phyloP scores from a whole-genome alignment of 2,888 invertebrate genomes.

The Pilophorus perplexus region DNA sequence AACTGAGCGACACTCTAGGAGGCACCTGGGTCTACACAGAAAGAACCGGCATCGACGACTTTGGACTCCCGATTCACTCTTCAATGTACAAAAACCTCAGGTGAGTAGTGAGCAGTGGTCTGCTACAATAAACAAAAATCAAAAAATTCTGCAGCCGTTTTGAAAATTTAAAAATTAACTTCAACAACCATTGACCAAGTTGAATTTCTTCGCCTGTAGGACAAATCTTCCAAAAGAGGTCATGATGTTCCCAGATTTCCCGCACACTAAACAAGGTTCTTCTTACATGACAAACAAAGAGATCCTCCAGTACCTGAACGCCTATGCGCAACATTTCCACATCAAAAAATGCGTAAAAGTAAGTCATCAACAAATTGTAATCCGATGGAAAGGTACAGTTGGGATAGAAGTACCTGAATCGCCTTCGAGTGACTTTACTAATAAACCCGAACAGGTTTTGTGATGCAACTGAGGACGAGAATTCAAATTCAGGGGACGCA shows the following conservation, averaged over 20 bases:
- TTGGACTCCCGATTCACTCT: constrained; percentile 79
- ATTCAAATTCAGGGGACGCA: too few species aligned
- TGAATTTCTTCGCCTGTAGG: too few species aligned
- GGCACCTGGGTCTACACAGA: constrained; percentile 91
- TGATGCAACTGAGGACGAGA: too few species aligned
- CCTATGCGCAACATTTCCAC: constrained; percentile 65
- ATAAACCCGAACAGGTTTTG: too few species aligned
- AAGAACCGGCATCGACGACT: constrained; percentile 68
- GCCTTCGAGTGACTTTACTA: too few species aligned
- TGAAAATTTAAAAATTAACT: too few species aligned
- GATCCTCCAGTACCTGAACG: constrained; percentile 66
- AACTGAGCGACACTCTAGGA: constrained; percentile 72
- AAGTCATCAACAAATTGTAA: too few species aligned
- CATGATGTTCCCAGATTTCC: constrained; percentile 87
- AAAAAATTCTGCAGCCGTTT: too few species aligned
- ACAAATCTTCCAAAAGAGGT: constrained; percentile 91
- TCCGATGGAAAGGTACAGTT: too few species aligned
- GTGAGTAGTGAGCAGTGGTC: constrained; percentile 61
- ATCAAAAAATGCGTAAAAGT: constrained; percentile 65
- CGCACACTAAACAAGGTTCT: constrained; percentile 65
- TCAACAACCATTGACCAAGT: too few species aligned
- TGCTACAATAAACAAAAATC: not conserved
- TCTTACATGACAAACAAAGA: constrained; percentile 67
- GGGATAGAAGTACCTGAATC: too few species aligned
- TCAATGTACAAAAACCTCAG: constrained; percentile 88